Percentiles rank a stretch among this genome's conserved stretches.
phyloP scores from a whole-genome alignment of 2,113 vertebrate species.

The Zingel zingel region DNA sequence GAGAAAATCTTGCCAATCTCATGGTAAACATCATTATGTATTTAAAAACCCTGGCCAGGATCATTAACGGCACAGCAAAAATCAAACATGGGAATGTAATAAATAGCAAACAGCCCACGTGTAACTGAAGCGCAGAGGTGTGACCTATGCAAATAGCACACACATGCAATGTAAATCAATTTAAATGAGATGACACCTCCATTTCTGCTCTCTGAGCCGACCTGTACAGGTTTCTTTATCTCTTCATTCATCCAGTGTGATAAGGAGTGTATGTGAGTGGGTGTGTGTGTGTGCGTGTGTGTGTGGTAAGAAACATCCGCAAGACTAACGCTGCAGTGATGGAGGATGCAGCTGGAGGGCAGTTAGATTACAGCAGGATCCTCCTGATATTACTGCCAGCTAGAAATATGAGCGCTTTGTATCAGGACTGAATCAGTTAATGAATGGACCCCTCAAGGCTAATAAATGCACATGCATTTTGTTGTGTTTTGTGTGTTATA shows the following conservation, averaged over 20 bases:
- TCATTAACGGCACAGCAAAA: slow-evolving; percentile 51
- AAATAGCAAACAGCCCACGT: slow-evolving; percentile 45
- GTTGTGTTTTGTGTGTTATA: slow-evolving; percentile 67
- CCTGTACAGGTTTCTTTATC: neutral
- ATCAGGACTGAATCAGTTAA: slow-evolving; percentile 60
- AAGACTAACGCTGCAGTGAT: slow-evolving; percentile 31
- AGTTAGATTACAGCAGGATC: slow-evolving; percentile 32
- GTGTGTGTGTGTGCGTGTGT: slow-evolving; percentile 12
- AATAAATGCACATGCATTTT: slow-evolving; percentile 73
- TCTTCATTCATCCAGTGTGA: slow-evolving; percentile 13
- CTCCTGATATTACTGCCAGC: slow-evolving; percentile 52
- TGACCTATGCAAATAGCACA: slow-evolving; percentile 44
- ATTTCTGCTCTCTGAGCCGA: neutral
- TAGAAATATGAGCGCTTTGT: slow-evolving; percentile 60
- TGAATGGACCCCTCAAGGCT: slow-evolving; percentile 64
- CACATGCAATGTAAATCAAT: slow-evolving; percentile 57
- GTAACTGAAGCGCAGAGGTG: slow-evolving; percentile 17
- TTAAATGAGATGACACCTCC: slow-evolving; percentile 45
- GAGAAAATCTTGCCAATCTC: slow-evolving; percentile 40
- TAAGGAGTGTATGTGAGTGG: neutral
- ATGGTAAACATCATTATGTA: slow-evolving; percentile 68
- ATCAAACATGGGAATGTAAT: slow-evolving; percentile 59
- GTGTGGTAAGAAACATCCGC: slow-evolving; percentile 29
- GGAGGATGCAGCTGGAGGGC: slow-evolving; percentile 30
- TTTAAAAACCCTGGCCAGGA: slow-evolving; percentile 63